Evolutionary conservation across 2,888 invertebrate species (phyloP), one percentile per base, ranked within the genome.

Genomic region (Neoaliturus tenellus): DNA sequence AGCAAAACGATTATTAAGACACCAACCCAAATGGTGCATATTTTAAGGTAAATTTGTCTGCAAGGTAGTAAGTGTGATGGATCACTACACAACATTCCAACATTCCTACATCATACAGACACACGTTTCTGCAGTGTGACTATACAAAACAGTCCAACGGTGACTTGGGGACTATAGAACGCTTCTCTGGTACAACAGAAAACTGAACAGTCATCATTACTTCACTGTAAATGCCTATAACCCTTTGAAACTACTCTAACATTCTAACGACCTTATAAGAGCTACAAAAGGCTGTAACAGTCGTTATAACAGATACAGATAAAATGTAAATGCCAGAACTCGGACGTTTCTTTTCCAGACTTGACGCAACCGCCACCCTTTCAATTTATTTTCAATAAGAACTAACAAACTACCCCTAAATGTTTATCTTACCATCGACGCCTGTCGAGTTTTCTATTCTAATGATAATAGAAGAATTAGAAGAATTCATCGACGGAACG

Each of bases 381-480:
- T 62, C 62, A 62, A 62, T 62, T 62, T 39, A 35, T 75, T 75
- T 75, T 41, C 48, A 75, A 44, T 44, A 75, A 75, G 75, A 75
- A 23, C 48, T 28, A 73, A 69, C 69, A 69, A 44, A 75, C 75
- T 75, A 75, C 75, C 75, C 75, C 48, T 75, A 69, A 75, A 75
- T 75, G 75, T 75, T 71, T 75, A 75, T 75, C 75, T 75, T 75
- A 23, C 44, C 75, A 75, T 75, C 75, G 75, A 44, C 44, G 75
- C 44, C 75, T 75, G 75, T 75, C 75, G 39, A 48, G 75, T 75
- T 35, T 75, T 28, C 75, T 75, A 75, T 75, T 75, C 75, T 75
- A 48, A 75, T 75, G 75, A 75, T 75, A 75, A 44, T 75, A 75
- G 75, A 44, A 75, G 75, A 75, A 75, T 75, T 75, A 75, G 44